A percentile compares a stretch with the other conserved stretches of the same genome.
Conservation (phyloP, 92 coral and sea anemone species). For the Zoanthus gigantus region DNA sequence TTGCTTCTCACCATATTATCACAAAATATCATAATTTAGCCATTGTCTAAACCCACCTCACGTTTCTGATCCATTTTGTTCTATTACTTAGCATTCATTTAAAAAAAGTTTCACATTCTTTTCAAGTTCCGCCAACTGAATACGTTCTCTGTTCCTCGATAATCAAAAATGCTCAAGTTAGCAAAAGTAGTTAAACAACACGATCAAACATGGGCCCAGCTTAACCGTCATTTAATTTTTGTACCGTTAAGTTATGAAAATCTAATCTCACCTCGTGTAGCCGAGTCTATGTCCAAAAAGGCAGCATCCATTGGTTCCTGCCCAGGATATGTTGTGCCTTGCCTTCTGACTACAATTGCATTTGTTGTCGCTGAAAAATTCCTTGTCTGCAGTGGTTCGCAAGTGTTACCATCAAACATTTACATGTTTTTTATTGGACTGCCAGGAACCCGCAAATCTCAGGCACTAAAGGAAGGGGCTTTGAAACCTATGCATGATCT, state of each 20-base stretch:
- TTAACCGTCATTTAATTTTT: constrained; percentile 54
- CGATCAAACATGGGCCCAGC: constrained; percentile 59
- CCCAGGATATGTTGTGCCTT: constrained; percentile 55
- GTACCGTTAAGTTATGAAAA: constrained; percentile 47
- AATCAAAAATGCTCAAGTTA: background rate
- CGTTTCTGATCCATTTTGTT: background rate
- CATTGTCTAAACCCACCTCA: background rate
- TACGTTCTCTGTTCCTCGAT: background rate
- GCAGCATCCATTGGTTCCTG: constrained; percentile 57
- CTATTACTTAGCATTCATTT: background rate
- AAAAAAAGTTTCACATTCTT: background rate
- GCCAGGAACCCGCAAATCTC: constrained; percentile 64
- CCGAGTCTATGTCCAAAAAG: constrained; percentile 41
- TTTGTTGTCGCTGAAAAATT: constrained; percentile 42
- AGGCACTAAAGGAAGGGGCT: constrained; percentile 52
- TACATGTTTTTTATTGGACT: constrained; percentile 54
- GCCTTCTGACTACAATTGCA: constrained; percentile 51
- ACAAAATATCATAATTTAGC: background rate
- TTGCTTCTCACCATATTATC: too few species aligned
- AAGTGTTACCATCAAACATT: constrained; percentile 26
- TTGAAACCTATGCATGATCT: constrained; percentile 45
- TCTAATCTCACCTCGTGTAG: constrained; percentile 50
- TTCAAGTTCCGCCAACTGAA: background rate
- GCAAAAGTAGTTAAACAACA: constrained; percentile 52
- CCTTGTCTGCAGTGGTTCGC: constrained; percentile 35